phyloP scores from a whole-genome alignment of 2,888 invertebrate species.

The Spisula solida region DNA sequence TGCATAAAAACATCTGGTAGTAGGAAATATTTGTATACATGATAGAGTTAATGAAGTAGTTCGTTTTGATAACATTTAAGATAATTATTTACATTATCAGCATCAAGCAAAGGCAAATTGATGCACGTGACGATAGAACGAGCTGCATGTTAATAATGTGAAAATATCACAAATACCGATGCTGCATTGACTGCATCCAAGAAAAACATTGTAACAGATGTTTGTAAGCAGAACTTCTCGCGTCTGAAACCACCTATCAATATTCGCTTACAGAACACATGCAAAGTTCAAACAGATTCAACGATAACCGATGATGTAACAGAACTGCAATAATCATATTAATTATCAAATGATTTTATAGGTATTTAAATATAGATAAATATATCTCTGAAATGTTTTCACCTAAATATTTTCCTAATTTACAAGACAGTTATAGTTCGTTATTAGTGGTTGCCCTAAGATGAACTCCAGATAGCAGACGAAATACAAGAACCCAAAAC shows the following conservation, averaged over 20 bases:
- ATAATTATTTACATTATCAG: slow-evolving; percentile 11
- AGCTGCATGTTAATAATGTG: background rate
- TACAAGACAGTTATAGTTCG: too few relatives aligned
- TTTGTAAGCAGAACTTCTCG: background rate
- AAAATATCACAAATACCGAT: background rate
- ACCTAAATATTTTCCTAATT: too few relatives aligned
- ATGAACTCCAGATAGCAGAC: too few relatives aligned
- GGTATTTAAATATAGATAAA: too few relatives aligned
- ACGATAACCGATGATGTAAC: background rate
- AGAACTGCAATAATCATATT: background rate
- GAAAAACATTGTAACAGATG: slow-evolving; percentile 4
- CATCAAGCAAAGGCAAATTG: background rate
- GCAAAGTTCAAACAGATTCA: background rate
- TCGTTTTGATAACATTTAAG: background rate
- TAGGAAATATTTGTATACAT: background rate
- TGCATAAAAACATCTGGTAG: background rate
- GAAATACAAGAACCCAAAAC: too few relatives aligned
- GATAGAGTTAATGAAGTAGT: background rate
- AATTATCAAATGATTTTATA: too few relatives aligned
- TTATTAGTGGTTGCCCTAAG: too few relatives aligned
- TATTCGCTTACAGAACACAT: background rate
- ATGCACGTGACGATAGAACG: background rate
- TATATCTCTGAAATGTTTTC: too few relatives aligned
- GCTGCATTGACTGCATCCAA: slow-evolving; percentile 18
- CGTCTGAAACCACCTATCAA: background rate